These are phyloP conservation scores for Drosophila chauvacae DNA, from an alignment of 1,140 invertebrate genomes.

Conservation along the genomic window DNA sequence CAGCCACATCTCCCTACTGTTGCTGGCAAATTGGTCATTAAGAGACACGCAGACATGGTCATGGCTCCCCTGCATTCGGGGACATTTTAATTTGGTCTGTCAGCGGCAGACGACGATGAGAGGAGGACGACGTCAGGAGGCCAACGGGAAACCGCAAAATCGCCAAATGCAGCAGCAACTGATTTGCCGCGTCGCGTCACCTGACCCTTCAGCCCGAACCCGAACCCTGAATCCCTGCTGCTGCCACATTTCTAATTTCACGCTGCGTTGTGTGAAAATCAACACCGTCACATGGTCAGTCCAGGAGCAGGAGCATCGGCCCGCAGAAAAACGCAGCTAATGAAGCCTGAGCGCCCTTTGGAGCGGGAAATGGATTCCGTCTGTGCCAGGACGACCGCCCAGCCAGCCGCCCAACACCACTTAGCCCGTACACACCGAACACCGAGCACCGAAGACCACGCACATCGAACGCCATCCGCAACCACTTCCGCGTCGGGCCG, in stretches of 20 bases:
- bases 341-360: constrained; percentile 59
- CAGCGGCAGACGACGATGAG: constrained; percentile 64
- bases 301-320: constrained; percentile 14
- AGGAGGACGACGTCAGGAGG: constrained; percentile 38
- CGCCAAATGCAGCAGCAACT: constrained; percentile 50
- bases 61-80: constrained; percentile 32
- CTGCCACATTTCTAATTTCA: constrained; percentile 77
- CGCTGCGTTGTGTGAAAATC: constrained; percentile 81
- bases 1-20: not conserved
- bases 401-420: not conserved
- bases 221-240: not conserved
- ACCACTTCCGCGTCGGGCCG: constrained; percentile 33
- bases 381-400: not conserved
- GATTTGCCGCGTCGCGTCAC: constrained; percentile 69
- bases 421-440: constrained; percentile 7
- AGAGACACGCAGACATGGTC: constrained; percentile 52
- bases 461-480: constrained; percentile 18
- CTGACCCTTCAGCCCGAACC: constrained; percentile 30
- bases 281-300: constrained; percentile 65
- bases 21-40: constrained; percentile 78
- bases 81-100: constrained; percentile 81
- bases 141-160: constrained; percentile 46
- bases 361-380: constrained; percentile 6
- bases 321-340: constrained; percentile 79
- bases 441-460: not conserved